A percentile compares a stretch with the other conserved stretches of the same genome.
phyloP scores from a whole-genome alignment of 1,140 invertebrate species.

The Sesamia nonagrioides region DNA sequence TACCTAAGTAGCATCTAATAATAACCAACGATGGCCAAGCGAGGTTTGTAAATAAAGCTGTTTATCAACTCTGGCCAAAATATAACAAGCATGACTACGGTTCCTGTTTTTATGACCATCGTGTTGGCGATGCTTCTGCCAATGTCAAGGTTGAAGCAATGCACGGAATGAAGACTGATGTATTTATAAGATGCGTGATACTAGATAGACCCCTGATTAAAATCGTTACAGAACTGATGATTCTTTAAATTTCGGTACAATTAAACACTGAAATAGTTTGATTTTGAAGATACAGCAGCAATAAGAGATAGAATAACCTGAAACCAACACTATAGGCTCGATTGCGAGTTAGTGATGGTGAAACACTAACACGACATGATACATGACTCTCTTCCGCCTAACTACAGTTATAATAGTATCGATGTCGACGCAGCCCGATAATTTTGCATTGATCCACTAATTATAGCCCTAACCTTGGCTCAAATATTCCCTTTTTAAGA shows the following conservation, averaged over 20 bases:
- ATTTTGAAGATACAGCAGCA: too few species aligned
- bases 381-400: not conserved
- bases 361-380: not conserved
- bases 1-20: constrained; percentile 57
- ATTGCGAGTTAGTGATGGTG: not conserved
- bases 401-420: not conserved
- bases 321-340: not conserved
- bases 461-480: not conserved
- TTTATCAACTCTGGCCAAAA: constrained; percentile 21
- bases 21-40: constrained; percentile 54
- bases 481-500: not conserved
- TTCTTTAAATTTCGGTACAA: too few species aligned
- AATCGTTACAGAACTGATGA: too few species aligned
- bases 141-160: not conserved
- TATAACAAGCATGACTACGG: not conserved
- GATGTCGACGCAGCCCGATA: too few species aligned
- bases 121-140: not conserved
- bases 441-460: not conserved
- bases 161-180: not conserved
- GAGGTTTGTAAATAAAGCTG: constrained; percentile 35
- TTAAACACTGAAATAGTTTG: too few species aligned
- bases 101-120: not conserved
- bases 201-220: too few species aligned
- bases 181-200: not conserved
- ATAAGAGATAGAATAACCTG: not conserved